Conservation (phyloP, 2,888 invertebrate species). For the Pyrgus malvae region DNA sequence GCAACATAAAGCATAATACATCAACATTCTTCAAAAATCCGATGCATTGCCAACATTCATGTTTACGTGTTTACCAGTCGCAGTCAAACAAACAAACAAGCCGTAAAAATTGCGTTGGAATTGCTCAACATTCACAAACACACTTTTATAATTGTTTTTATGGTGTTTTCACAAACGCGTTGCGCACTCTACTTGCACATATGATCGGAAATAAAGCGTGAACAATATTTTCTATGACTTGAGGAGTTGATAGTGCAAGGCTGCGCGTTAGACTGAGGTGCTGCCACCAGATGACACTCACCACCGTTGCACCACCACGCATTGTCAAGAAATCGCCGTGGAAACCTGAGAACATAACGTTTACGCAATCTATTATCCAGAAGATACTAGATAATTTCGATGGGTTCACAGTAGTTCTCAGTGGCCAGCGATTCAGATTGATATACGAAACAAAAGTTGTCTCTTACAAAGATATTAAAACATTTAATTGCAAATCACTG, state of each 20-base stretch:
- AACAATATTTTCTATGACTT: conserved; percentile 42
- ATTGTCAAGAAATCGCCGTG: conserved; percentile 73
- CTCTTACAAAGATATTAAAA: conserved; percentile 2
- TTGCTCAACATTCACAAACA: conserved; percentile 39
- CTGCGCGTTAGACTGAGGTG: conserved; percentile 66
- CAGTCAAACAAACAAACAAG: conserved; percentile 46
- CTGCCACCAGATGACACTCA: conserved; percentile 49
- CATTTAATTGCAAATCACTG: neutral
- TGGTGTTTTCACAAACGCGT: conserved; percentile 8
- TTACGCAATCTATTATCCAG: conserved; percentile 74
- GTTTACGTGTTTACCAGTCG: conserved; percentile 26
- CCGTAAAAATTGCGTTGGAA: conserved; percentile 37
- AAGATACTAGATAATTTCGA: conserved; percentile 64
- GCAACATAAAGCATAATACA: no score
- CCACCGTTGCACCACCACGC: conserved; percentile 73
- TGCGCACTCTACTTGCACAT: conserved; percentile 21
- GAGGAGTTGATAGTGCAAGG: conserved; percentile 64
- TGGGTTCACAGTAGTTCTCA: conserved; percentile 45
- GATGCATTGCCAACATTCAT: neutral
- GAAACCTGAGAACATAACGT: conserved; percentile 61
- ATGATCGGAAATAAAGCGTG: conserved; percentile 42
- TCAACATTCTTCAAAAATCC: conserved; percentile 5
- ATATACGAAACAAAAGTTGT: conserved; percentile 6
- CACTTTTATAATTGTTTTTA: conserved; percentile 28
- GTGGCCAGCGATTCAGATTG: conserved; percentile 45